Base-by-base conservation (phyloP, 1,140 invertebrate species). In the Caenorhabditis inopinata region DNA sequence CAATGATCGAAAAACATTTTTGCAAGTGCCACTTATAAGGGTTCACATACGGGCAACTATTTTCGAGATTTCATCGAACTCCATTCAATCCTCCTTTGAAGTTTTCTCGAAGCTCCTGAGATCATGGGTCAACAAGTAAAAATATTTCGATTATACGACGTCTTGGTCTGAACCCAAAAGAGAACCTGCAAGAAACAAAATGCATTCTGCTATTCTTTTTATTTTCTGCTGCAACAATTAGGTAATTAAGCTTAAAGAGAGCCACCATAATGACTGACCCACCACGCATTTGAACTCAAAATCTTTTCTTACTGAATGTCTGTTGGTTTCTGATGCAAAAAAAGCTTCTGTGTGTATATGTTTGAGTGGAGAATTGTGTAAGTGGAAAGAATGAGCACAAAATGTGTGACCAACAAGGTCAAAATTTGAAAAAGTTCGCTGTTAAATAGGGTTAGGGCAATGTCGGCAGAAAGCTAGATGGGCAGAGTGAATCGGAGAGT, bases 321-420 rank as follows among this genome's bases (percentile, higher is more conserved):
- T 68, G 25, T 29, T 18, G 58, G 58, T 68, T 68, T 68, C 29
- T 68, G 58, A 68, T 68, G 58, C 25, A 38, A 68, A 35, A 32
- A 68, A 68, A 38, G n/a, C n/a, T n/a, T n/a, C n/a, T n/a, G n/a
- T n/a, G n/a, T n/a, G n/a, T n/a, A n/a, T 42, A 14, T 16, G 32
- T 68, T 32, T 42, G 58, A 68, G 38, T 68, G 35, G 58, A 38
- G 58, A 68, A 68, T 11, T 42, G 58, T 18, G 58, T 21, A 68
- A n/a, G 12, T 5, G n/a, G 27, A 16, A 58, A 32, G n/a, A 68
- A 68, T 42, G 32, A 68, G 58, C 32, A 68, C 29, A 68, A 68
- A 38, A 32, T 68, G 32, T 68, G 32, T 68, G 58, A 68, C 58
- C 58, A 68, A 68, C 32, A 21, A 68, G 58, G 58, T 68, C 58